These are phyloP conservation scores for Hoplostethus atlanticus DNA, from an alignment of 2,797 vertebrate genomes.

Conservation along the genomic window DNA sequence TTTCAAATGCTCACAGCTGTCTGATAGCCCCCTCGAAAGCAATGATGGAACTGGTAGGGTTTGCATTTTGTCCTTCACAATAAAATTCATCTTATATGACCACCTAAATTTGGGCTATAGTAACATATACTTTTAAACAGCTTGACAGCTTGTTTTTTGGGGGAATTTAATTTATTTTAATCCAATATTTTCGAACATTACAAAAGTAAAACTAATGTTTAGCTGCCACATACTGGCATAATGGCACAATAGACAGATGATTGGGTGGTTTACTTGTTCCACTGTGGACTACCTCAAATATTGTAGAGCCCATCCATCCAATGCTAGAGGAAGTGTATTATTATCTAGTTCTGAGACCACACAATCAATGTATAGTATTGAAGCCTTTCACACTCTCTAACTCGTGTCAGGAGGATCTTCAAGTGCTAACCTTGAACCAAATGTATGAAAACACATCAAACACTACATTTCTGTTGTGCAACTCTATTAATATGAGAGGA, in stretches of 20 bases:
- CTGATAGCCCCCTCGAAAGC: conserved; percentile 27
- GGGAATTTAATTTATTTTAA: too few species aligned
- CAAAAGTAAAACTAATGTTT: too few species aligned
- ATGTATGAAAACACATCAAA: conserved; percentile 65
- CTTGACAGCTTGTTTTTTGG: too few species aligned
- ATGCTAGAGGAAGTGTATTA: too few species aligned
- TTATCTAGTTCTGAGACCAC: not conserved
- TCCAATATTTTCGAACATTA: too few species aligned
- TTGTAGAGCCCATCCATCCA: too few species aligned
- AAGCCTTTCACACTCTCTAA: conserved; percentile 55
- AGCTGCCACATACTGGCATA: too few species aligned
- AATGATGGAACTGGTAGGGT: conserved; percentile 22
- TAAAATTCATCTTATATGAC: not conserved
- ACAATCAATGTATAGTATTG: conserved; percentile 10
- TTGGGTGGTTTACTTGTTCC: not conserved
- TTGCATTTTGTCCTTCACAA: not conserved
- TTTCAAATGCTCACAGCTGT: conserved; percentile 49
- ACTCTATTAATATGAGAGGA: not conserved
- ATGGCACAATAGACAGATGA: not conserved
- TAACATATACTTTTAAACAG: too few species aligned
- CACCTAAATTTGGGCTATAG: not conserved
- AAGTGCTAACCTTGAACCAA: conserved; percentile 48
- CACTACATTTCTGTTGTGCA: conserved; percentile 39
- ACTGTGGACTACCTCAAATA: too few species aligned
- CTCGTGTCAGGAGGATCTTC: conserved; percentile 39